Evolutionary conservation across 2,888 invertebrate species (phyloP), one percentile per base, ranked within the genome.

Genomic region (Bimastos eiseni): DNA sequence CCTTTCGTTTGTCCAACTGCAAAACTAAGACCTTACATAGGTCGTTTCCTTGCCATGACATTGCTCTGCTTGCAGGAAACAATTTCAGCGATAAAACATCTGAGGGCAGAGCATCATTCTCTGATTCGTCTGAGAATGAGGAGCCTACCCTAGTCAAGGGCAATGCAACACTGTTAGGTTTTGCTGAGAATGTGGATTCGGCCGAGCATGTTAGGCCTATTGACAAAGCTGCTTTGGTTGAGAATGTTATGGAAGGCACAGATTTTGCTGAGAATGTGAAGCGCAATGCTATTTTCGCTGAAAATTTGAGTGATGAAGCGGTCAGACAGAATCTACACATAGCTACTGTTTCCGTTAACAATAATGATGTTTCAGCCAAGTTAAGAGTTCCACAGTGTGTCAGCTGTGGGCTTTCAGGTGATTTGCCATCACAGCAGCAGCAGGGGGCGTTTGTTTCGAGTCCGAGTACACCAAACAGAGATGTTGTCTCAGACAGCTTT

Each of bases 21-120:
- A 70, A 70, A n/a, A n/a, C 30, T 5, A 70, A 70, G 70, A 70
- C 70, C 30, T n/a, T 70, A n/a, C n/a, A 70, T 70, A 70, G 70
- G 8, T 70, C 70, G 6, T 70, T 70, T 70, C 70, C 70, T n/a
- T 70, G 70, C 70, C 70, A 70, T 11, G 70, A 70, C n/a, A n/a
- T 70, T 8, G 70, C 70, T 70, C n/a, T 70, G 30, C 70, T 70
- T n/a, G 70, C 70, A n/a, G n/a, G n/a, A n/a, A 70, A 70, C 70
- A 70, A n/a, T n/a, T 70, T 70, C 30, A n/a, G 24, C 24, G 21
- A 2, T 49, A 49, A 70, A 70, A 70, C n/a, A 70, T 70, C 70
- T 70, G 70, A 70, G n/a, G 70, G n/a, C 70, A 70, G n/a, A 70
- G 70, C 70, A 70, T 70, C n/a, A 70, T 70, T 70, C n/a, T n/a